Evolutionary conservation across 2,888 invertebrate genomes (phyloP), one percentile per base, ranked within the genome.

Genomic region (Synergus gifuensis): DNA sequence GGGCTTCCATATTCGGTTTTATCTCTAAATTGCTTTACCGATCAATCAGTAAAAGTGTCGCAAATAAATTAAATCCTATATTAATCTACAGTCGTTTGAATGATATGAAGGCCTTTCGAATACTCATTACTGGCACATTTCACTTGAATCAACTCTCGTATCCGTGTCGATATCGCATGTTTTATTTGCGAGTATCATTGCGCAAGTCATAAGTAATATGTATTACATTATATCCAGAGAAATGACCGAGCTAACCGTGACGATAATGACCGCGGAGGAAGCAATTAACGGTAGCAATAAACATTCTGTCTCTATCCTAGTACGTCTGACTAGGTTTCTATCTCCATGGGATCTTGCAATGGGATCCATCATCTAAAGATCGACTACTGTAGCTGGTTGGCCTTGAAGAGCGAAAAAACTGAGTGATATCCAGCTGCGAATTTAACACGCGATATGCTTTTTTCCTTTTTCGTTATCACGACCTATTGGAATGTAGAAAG

Each of bases 211-310:
- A 79, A 79, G 78, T 58, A 62, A 84, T 69, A 82, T 84, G 87
- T 85, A 88, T 87, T 88, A 86, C 87, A 88, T 89, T 88, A 89
- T 87, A 89, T 87, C 84, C 84, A 84, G 84, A 82, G 86, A 83
- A 88, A 89, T 88, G 87, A 88, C 87, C 86, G 83, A 78, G 80
- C 73, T 79, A 63, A 76, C 80, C 85, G 81, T 82, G 86, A 86
- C 86, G 87, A 86, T 89, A 88, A 89, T 87, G 86, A 87, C 86
- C 82, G 82, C 83, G 81, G 85, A 84, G 85, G 86, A 87, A 88
- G 87, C 86, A 89, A 89, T 89, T 89, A 89, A 89, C 86, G 83
- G 84, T 85, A 84, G 87, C 86, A 85, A 86, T 87, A 88, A 87
- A 88, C 87, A 85, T 85, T 83, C 83, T 78, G 78, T 79, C 54